Base-by-base conservation (phyloP, 2,888 invertebrate species). In the Rugalucina vietnamica region DNA sequence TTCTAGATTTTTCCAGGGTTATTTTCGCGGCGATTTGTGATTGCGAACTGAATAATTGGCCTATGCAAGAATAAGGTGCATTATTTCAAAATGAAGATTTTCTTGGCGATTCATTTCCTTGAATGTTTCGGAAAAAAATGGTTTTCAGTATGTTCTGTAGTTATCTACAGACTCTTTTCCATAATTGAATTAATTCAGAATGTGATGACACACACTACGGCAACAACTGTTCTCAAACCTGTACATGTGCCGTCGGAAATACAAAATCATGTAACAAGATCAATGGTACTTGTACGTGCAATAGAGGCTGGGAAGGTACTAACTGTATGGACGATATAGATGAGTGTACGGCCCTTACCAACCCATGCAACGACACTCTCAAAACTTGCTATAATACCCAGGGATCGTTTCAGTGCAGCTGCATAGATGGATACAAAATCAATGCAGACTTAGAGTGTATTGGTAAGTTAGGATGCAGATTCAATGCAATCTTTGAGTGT, bases 271-370 rank as follows among this genome's bases (percentile, higher is more conserved):
- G 89, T 69, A 43, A 86, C 50, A 76, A 81, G 3, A 82, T 84
- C 0, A 73, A 80, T 65, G 89, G 89, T 3, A 37, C 57, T 5
- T 89, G 89, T 65, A 79, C 76, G 10, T 89, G 89, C 50, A 81
- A 76, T 14, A n/a, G 24, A 12, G 86, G 85, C 18, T 89, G 89
- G 88, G 57, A 21, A 1, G 89, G 86, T 27, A 70, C 12, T 10
- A 85, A 43, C 27, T 89, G 89, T 49, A 36, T 57, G 5, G 69
- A 21, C 1, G 88, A 89, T 60, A 72, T 88, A 3, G 43, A 88
- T 79, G 89, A 89, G 54, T 89, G 89, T 70, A 37, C 14, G 5
- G 29, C 69, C 3, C 69, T 24, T 18, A 73, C 80, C 2, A 71
- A 76, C 34, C 50, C 77, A 29, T 89, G 84, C 65, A 69, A 50